These are phyloP conservation scores for Ciconia nigra DNA, from an alignment of 2,797 vertebrate species.

Conservation along the genomic window DNA sequence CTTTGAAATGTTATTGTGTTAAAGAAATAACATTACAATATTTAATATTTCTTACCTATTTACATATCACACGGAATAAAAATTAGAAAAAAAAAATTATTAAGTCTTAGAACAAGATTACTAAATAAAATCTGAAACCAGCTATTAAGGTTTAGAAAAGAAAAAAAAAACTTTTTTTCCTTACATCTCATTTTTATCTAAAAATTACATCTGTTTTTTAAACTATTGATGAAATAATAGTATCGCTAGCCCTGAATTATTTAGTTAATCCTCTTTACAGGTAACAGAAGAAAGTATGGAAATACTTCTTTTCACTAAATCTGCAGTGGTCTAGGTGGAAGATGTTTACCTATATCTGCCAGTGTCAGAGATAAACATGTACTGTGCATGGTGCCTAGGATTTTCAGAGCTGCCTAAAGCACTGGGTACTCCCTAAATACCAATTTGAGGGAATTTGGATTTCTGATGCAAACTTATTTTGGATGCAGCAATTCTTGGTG, in stretches of 20 bases:
- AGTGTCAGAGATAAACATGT: conserved; percentile 23
- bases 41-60: conserved; percentile 78
- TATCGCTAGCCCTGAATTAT: not conserved
- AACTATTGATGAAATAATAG: not conserved
- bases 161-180: not conserved
- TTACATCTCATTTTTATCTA: not conserved
- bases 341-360: conserved; percentile 54
- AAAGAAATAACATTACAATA: conserved; percentile 70
- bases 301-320: conserved; percentile 49
- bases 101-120: not conserved
- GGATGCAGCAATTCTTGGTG: conserved; percentile 51
- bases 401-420: conserved; percentile 36
- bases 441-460: not conserved
- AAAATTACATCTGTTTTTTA: conserved; percentile 31
- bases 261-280: not conserved
- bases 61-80: conserved; percentile 54
- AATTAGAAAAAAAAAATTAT: conserved; percentile 24
- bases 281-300: not conserved
- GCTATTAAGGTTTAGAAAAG: not conserved
- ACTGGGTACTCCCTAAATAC: not conserved
- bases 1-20: conserved; percentile 75
- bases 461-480: conserved; percentile 14
- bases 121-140: conserved; percentile 32
- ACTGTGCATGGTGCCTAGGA: conserved; percentile 36
- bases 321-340: conserved; percentile 25